Evolutionary conservation across 2,797 vertebrate genomes (phyloP).

Genomic region (Brotula barbata): DNA sequence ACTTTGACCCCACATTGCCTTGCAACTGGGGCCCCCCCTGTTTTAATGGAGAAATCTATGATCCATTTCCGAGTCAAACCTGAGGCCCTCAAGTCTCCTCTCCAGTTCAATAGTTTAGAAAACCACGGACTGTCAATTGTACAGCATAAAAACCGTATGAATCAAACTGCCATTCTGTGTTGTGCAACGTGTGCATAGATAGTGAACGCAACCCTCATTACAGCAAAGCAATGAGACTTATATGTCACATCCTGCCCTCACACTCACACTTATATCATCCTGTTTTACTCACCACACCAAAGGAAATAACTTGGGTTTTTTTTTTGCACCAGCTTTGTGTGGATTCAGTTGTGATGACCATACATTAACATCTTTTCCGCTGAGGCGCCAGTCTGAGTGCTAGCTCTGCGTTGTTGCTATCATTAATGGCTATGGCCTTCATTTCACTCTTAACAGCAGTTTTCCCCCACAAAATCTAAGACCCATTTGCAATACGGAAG

Average conservation of each 20-base stretch:
- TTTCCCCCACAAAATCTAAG: constrained; percentile 47
- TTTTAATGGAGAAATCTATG: constrained; percentile 67
- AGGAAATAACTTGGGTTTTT: constrained; percentile 54
- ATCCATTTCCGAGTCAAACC: constrained; percentile 54
- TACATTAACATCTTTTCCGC: constrained; percentile 56
- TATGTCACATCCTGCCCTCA: constrained; percentile 1
- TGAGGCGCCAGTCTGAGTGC: constrained; percentile 45
- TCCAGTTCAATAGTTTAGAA: constrained; percentile 2
- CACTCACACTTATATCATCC: constrained; percentile 8
- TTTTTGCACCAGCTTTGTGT: constrained; percentile 43
- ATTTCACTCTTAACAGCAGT: constrained; percentile 44
- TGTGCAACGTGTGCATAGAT: constrained; percentile 4
- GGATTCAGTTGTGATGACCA: constrained; percentile 48
- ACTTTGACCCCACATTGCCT: constrained; percentile 63
- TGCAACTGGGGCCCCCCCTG: constrained; percentile 25
- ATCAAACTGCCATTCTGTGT: constrained; percentile 1
- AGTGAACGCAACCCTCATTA: constrained; percentile 1
- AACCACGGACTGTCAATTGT: constrained; percentile 1
- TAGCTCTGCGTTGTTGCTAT: constrained; percentile 37
- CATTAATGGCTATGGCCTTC: constrained; percentile 54
- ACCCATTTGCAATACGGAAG: constrained; percentile 54
- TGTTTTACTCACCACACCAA: constrained; percentile 45
- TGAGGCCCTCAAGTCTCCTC: constrained; percentile 25
- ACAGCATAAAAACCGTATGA: constrained; percentile 15
- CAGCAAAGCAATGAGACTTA: background rate